Evolutionary conservation across 2,888 invertebrate species (phyloP), one percentile per base, ranked within the genome.

Genomic region (Hydropsyche betteni): DNA sequence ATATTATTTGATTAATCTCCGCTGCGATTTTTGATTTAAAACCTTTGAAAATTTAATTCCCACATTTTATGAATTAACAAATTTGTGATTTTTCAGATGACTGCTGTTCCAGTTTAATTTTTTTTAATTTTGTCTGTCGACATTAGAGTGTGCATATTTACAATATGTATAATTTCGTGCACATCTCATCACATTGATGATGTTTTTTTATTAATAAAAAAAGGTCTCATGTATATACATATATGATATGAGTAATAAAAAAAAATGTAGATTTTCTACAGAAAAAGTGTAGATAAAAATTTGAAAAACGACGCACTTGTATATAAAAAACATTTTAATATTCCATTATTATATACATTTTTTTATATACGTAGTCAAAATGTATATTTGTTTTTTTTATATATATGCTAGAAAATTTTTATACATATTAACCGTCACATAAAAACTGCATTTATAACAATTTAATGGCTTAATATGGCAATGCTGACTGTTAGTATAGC

Each of bases 131-230:
- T 36, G 36, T 34, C 64, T 8, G 64, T 64, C 36, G 64, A 64
- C 34, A 36, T 36, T 34, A 36, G 6, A 34, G 12, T 64, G 58
- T 36, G 34, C 33, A 12, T 8, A 34, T 50, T 16, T 5, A 33
- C 51, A 24, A 44, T 16, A 50, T 44, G 6, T 16, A 69, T 16
- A 33, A n/a, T 53, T 12, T 70, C 10, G 5, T 34, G 70, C 51
- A 34, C 70, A 69, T 33, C 53, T 70, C 70, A 70, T 70, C 70
- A 70, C 53, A 70, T 53, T 70, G 70, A 70, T 70, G 70, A 70
- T n/a, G 53, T 53, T 33, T 24, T 24, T 24, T 53, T 33, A 64
- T 16, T 5, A 70, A 53, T 33, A 53, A 52, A 52, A 52, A 12
- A 14, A 51, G 44, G 36, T 51, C 36, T 50, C 36, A 51, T 70